Conservation (phyloP, 1,140 invertebrate species). For the Aphelinus certus region DNA sequence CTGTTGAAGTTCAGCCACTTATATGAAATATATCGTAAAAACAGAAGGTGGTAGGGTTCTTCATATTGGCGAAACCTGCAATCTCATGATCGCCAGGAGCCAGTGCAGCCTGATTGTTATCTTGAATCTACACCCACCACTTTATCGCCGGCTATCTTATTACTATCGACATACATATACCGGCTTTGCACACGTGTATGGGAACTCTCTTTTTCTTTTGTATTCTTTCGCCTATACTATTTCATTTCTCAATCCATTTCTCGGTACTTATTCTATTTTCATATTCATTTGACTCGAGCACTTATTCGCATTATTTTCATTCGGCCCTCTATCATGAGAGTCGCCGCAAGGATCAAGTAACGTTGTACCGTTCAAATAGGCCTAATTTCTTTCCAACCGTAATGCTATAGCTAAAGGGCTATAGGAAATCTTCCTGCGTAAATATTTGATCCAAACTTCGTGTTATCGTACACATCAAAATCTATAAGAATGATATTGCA, state of each 20-base stretch:
- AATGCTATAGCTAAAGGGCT: too few species aligned
- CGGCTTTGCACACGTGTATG: conserved; percentile 56
- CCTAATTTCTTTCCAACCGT: conserved; percentile 34
- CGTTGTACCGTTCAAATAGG: conserved; percentile 38
- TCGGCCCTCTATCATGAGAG: background rate
- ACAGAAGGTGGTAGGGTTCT: too few species aligned
- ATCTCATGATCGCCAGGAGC: conserved; percentile 65
- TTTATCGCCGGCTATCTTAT: conserved; percentile 65
- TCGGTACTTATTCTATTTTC: too few species aligned
- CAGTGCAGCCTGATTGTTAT: conserved; percentile 65
- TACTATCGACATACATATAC: conserved; percentile 64
- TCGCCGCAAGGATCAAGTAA: conserved; percentile 4
- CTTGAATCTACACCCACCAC: conserved; percentile 66
- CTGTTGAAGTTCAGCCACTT: conserved; percentile 37
- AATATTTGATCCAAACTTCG: too few species aligned
- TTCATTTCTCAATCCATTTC: too few species aligned
- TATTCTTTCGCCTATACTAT: conserved; percentile 5
- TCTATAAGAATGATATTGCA: too few species aligned
- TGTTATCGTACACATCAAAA: too few species aligned
- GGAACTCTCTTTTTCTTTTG: conserved; percentile 41
- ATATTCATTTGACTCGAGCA: too few species aligned
- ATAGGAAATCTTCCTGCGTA: too few species aligned
- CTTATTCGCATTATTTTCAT: too few species aligned
- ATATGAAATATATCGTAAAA: conserved; percentile 50
- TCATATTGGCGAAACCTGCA: conserved; percentile 53